Evolutionary conservation across 37 sponge, comb jelly and placozoan genomes (phyloP), one percentile per base, ranked within the genome.

Genomic region (Agelas oroides): DNA sequence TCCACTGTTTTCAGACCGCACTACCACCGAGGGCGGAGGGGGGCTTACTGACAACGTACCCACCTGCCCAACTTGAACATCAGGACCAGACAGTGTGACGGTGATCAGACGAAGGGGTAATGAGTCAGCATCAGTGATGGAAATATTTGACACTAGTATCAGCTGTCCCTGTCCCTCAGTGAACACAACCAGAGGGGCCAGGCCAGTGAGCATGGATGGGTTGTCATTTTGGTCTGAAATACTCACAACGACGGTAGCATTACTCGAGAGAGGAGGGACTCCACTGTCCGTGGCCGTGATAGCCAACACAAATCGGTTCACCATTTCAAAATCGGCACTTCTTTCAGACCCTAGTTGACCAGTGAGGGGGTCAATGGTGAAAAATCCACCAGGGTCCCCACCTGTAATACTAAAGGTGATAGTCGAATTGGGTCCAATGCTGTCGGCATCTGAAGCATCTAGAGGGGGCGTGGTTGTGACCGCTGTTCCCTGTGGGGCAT

Each of bases 211-310:
- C 24, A 30, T 16, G 14, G 93, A 85, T 53, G 75, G 63, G 62
- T 92, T 83, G 63, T 92, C 93, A 71, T 92, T 92, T 38, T 76
- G 58, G 56, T 92, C 85, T 20, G 58, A 21, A 16, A 92, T 75
- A 16, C 54, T 23, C 32, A 92, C 63, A 16, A 40, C 20, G 2
- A 92, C 81, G 0, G 77, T 71, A 35, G 85, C 71, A 24, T 32
- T 59, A 0, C 88, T 39, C 23, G 85, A 87, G 61, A 87, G 85
- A 28, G 64, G 32, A 5, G 85, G 84, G 33, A 19, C 21, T 13
- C 93, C 93, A 68, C 40, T 59, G 57, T 92, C 93, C 1, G 24
- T 60, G 6, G 85, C 93, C 27, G 30, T 27, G 41, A 92, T 85
- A 2, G 60, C 65, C 35, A 92, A 28, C 24, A 53, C 62, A 24